Percentiles rank a stretch among this genome's conserved stretches.
These are phyloP conservation scores for Drosophila nebulosa DNA, from an alignment of 1,140 invertebrate genomes.

Conservation along the genomic window DNA sequence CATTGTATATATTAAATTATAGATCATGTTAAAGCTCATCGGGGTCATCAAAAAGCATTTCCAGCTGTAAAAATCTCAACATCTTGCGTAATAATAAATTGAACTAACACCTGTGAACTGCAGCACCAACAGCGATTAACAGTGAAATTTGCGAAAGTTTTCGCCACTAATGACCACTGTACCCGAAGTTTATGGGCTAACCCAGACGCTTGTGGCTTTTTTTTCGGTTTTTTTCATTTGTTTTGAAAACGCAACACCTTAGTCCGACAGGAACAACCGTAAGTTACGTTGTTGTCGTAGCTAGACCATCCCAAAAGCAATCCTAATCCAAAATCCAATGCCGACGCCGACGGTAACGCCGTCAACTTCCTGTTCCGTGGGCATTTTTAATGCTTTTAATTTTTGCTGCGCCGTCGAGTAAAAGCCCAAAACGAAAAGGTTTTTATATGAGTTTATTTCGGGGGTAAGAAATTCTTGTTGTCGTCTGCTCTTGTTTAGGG, in stretches of 20 bases:
- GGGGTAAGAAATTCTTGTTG: constrained; percentile 54
- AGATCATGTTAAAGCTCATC: neutral
- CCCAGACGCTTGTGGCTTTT: constrained; percentile 29
- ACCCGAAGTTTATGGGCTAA: constrained; percentile 10
- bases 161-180: constrained; percentile 23
- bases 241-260: constrained; percentile 69
- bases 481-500: constrained; percentile 44
- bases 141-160: neutral
- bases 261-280: constrained; percentile 6
- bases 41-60: neutral
- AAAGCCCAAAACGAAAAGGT: constrained; percentile 40
- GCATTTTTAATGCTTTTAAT: constrained; percentile 78
- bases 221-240: constrained; percentile 5
- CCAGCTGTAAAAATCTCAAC: neutral
- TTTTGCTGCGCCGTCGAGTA: constrained; percentile 62
- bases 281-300: neutral
- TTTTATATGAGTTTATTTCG: constrained; percentile 20
- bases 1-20: too few species aligned
- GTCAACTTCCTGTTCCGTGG: constrained; percentile 36
- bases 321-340: neutral
- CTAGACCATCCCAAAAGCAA: neutral
- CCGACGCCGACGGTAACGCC: neutral
- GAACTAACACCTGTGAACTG: neutral
- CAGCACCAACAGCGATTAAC: neutral
- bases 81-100: neutral